phyloP scores from a whole-genome alignment of 2,888 invertebrate species.

The Pollenia labialis region DNA sequence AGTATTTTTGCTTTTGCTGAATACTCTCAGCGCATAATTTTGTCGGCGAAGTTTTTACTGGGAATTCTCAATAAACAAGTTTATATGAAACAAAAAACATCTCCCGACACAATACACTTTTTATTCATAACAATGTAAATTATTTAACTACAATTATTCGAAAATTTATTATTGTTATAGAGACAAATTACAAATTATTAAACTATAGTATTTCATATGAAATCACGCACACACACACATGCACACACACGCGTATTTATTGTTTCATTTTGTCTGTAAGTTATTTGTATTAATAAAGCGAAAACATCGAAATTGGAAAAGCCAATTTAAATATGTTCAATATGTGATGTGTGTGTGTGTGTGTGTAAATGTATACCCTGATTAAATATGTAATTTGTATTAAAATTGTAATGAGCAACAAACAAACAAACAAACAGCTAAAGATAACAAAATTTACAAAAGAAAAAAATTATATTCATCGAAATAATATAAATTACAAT shows the following conservation, averaged over 20 bases:
- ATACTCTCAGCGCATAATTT: background rate
- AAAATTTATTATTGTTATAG: slow-evolving; percentile 52
- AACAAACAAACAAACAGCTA: slow-evolving; percentile 14
- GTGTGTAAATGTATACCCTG: slow-evolving; percentile 20
- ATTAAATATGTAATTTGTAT: slow-evolving; percentile 60
- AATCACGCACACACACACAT: background rate
- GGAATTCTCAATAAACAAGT: too few species aligned
- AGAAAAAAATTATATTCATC: background rate
- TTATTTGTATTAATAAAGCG: slow-evolving; percentile 23
- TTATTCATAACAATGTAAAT: slow-evolving; percentile 23
- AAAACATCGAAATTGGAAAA: slow-evolving; percentile 5
- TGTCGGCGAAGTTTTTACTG: too few species aligned
- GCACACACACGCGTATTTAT: background rate
- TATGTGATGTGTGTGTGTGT: background rate
- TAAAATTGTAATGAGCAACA: slow-evolving; percentile 47
- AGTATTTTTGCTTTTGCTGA: background rate
- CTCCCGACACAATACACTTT: background rate
- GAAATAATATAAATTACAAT: slow-evolving; percentile 10
- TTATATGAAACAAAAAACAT: background rate
- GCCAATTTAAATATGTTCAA: background rate
- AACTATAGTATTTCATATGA: slow-evolving; percentile 20
- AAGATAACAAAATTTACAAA: slow-evolving; percentile 39
- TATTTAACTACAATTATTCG: slow-evolving; percentile 58
- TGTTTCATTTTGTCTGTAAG: background rate
- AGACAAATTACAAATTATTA: slow-evolving; percentile 58